Conservation (phyloP, 2,888 invertebrate genomes). For the Drosophila stalkeri region DNA sequence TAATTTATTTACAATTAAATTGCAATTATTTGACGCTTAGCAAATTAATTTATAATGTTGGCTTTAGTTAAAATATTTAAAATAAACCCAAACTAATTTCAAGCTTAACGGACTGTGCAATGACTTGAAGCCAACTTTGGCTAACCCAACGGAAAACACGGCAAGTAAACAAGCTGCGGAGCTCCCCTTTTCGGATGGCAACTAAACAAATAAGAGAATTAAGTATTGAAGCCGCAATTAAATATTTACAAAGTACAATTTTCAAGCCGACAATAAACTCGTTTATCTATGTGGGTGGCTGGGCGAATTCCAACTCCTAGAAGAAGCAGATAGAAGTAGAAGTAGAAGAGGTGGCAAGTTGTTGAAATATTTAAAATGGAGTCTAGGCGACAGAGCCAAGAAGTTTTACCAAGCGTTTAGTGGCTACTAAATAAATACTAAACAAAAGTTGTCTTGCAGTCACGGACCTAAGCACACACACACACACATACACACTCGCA, state of each 20-base stretch:
- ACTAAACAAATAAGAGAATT: slow-evolving; percentile 34
- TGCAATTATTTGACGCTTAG: not conserved
- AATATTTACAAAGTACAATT: slow-evolving; percentile 68
- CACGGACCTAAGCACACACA: slow-evolving; percentile 3
- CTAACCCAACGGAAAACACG: slow-evolving; percentile 4
- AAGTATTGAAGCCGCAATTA: slow-evolving; percentile 57
- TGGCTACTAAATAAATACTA: slow-evolving; percentile 50
- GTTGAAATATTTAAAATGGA: slow-evolving; percentile 70
- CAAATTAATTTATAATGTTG: slow-evolving; percentile 1
- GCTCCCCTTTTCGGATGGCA: slow-evolving; percentile 9
- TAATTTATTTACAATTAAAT: slow-evolving; percentile 1
- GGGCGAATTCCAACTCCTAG: not conserved
- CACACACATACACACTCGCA: slow-evolving; percentile 3
- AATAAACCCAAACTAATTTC: not conserved
- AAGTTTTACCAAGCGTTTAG: slow-evolving; percentile 54
- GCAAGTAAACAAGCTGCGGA: slow-evolving; percentile 15
- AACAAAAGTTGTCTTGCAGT: slow-evolving; percentile 14
- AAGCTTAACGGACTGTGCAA: slow-evolving; percentile 18
- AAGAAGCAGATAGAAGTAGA: not conserved
- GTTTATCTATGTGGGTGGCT: slow-evolving; percentile 24
- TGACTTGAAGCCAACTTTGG: slow-evolving; percentile 33
- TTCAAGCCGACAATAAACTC: slow-evolving; percentile 38
- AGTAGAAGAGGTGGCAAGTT: slow-evolving; percentile 59
- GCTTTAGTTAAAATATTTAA: slow-evolving; percentile 9
- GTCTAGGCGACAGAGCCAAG: slow-evolving; percentile 25